These are phyloP conservation scores for Pterostichus niger DNA, from an alignment of 2,888 invertebrate genomes.

Conservation along the genomic window DNA sequence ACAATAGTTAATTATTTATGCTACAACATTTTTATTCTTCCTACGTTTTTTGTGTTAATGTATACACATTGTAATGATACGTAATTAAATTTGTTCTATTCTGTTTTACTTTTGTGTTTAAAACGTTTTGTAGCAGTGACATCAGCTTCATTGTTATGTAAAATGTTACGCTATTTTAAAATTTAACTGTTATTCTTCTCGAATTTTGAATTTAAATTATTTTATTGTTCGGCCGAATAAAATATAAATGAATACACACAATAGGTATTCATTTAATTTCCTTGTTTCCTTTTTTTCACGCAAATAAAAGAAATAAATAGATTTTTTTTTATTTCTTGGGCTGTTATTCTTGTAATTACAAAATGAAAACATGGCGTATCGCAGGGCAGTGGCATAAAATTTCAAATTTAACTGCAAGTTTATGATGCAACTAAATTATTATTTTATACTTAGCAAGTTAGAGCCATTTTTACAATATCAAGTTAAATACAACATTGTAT, in stretches of 20 bases:
- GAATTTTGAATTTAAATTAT: conserved; percentile 36
- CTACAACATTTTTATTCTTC: conserved; percentile 46
- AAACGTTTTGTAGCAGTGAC: conserved; percentile 27
- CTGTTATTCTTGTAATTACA: too few species aligned
- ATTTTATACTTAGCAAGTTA: too few species aligned
- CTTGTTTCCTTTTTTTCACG: not conserved
- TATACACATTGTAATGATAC: conserved; percentile 44
- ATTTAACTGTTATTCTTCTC: conserved; percentile 33
- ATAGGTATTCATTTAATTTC: conserved; percentile 9
- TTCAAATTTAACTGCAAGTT: too few species aligned
- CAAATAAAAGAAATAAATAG: too few species aligned
- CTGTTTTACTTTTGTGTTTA: conserved; percentile 40
- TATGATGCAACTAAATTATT: too few species aligned
- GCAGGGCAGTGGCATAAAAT: too few species aligned
- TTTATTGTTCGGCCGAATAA: conserved; percentile 27
- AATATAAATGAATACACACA: conserved; percentile 15
- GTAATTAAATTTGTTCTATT: conserved; percentile 49
- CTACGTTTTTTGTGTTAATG: conserved; percentile 40
- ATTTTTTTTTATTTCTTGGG: too few species aligned
- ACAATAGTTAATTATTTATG: conserved; percentile 42
- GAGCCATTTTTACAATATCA: too few species aligned
- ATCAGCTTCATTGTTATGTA: conserved; percentile 29
- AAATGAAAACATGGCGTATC: too few species aligned
- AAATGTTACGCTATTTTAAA: conserved; percentile 34
- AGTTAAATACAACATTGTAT: too few species aligned